Percentiles rank a stretch among this genome's conserved stretches.
Evolutionary conservation across 2,797 vertebrate genomes (phyloP).

Genomic region (Saxicola maurus): DNA sequence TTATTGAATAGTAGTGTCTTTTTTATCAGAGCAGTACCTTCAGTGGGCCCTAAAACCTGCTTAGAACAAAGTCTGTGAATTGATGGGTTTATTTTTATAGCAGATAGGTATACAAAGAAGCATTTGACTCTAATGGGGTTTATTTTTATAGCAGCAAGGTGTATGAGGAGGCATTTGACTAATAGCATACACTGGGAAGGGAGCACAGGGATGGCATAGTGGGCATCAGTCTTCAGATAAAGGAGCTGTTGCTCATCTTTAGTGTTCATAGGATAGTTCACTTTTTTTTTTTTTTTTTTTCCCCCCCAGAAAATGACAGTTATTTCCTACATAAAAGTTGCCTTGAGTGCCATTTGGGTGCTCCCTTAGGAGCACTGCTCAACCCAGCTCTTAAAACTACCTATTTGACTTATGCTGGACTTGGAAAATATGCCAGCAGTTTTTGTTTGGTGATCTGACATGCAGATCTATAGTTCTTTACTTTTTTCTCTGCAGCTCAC

Average conservation of each 20-base stretch:
- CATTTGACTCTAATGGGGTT: not conserved
- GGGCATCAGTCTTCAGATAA: not conserved
- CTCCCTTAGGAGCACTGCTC: not conserved
- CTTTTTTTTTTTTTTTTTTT: too few species aligned
- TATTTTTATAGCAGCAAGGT: not conserved
- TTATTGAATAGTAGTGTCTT: not conserved
- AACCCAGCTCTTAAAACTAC: not conserved
- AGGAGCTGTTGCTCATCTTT: not conserved
- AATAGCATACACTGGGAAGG: not conserved
- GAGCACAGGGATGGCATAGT: rapidly evolving
- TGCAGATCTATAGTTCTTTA: not conserved
- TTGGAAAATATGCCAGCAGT: not conserved
- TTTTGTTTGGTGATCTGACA: not conserved
- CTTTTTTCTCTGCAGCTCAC: not conserved
- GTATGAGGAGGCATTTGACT: not conserved
- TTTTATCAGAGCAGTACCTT: not conserved
- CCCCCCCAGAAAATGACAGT: not conserved
- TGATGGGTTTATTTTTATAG: not conserved
- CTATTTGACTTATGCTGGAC: not conserved
- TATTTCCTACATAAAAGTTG: not conserved
- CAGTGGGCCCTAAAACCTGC: not conserved
- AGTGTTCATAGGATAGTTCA: not conserved
- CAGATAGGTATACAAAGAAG: not conserved
- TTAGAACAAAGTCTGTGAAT: not conserved
- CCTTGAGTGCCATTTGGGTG: rapidly evolving